Percentiles rank a stretch among this genome's conserved stretches.
These are phyloP conservation scores for Virgularia gustaviana DNA, from an alignment of 92 coral and sea anemone genomes.

Conservation along the genomic window DNA sequence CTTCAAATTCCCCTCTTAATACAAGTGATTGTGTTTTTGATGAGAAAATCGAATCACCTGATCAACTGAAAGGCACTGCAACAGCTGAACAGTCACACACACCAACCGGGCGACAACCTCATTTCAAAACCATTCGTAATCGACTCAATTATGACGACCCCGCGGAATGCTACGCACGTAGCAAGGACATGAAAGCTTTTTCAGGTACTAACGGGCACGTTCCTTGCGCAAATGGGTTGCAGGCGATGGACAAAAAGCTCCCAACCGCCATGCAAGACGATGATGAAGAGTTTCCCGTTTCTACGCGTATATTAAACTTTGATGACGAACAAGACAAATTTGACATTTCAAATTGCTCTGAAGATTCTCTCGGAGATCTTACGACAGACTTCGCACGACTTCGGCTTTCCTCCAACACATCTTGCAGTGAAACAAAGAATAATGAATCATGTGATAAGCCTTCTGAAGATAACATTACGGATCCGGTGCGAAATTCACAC, in stretches of 20 bases:
- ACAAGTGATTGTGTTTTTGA: constrained; percentile 3
- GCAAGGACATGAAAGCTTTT: no score
- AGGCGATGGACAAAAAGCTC: no score
- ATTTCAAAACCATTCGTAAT: constrained; percentile 16
- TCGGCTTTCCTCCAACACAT: no score
- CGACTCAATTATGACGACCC: constrained; percentile 17
- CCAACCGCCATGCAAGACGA: no score
- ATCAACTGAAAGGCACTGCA: background rate
- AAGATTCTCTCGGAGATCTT: constrained; percentile 19
- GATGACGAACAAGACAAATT: background rate
- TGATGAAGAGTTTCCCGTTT: background rate
- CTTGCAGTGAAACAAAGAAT: no score
- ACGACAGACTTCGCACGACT: constrained; percentile 9
- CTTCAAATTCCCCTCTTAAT: background rate
- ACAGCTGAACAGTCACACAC: background rate
- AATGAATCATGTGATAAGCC: no score
- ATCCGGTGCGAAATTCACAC: no score
- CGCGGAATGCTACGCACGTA: no score
- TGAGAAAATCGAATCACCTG: background rate
- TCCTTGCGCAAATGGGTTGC: no score
- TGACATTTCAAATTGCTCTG: constrained; percentile 31
- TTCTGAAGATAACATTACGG: no score
- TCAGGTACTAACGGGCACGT: no score
- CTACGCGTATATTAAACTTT: background rate
- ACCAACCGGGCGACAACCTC: background rate